Base-by-base conservation (phyloP, 1,140 invertebrate genomes). In the Caenorhabditis remanei region DNA sequence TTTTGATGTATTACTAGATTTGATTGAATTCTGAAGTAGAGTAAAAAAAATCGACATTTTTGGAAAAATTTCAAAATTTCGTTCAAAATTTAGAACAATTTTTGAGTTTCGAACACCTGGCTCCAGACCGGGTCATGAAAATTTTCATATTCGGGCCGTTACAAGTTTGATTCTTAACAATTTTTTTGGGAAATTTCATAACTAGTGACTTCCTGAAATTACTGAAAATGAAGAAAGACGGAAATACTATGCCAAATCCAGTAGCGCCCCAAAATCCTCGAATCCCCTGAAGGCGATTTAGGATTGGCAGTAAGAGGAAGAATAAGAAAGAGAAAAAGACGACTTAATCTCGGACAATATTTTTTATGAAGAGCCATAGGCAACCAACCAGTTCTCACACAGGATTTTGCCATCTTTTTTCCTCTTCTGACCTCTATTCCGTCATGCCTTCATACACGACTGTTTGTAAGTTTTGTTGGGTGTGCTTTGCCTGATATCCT, bases 331-430 rank as follows among this genome's bases (percentile, higher is more conserved):
- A 40, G 41, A 71, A 71, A 46, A 71, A 71, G 67, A 13, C 41
- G 71, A 43, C 46, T 50, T 79, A 79, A 50, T 79, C 46, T 53
- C 14, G 46, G 41, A 79, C 71, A 79, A 79, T 79, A 53, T 79
- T 79, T 50, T 50, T 46, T 48, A n/a, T 21, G 71, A 79, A 79
- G 71, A 79, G 71, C 65, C 67, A 75, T 75, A 75, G 41, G 32
- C 32, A 32, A 32, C 13, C 41, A 24, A 50, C 24, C 71, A 79
- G n/a, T 79, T 79, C 46, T 79, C 71, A 79, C 71, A 79, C 71
- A 14, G 71, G 71, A 79, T 79, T 79, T 79, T 19, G 6, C n/a
- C 46, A 4, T 9, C 71, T n/a, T 53, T 41, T 43, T 46, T 6
- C 46, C 46, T 46, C 9, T n/a, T 32, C 14, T 75, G 67, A 19